phyloP scores from a whole-genome alignment of 2,113 vertebrate species.

The Struthio camelus region DNA sequence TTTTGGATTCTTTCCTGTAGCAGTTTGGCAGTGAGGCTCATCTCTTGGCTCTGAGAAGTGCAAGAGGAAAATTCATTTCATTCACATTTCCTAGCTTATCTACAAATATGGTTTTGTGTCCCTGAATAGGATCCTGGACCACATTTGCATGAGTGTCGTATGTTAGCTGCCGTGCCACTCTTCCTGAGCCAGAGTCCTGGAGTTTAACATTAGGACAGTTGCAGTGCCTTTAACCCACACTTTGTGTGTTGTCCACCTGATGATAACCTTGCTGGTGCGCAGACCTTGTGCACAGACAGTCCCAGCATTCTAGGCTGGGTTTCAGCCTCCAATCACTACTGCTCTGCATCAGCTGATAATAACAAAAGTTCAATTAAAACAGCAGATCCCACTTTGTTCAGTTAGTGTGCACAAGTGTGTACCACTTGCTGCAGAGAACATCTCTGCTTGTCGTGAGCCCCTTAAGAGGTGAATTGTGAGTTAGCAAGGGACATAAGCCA shows the following conservation, averaged over 20 bases:
- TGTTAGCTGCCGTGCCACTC: neutral
- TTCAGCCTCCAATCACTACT: neutral
- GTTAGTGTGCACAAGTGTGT: neutral
- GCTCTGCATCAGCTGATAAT: neutral
- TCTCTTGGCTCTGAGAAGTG: neutral
- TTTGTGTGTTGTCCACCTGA: neutral
- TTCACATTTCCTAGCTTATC: neutral
- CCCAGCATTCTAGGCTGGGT: accelerated
- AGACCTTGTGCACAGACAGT: neutral
- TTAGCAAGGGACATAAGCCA: no score
- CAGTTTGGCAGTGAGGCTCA: accelerated
- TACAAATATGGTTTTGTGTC: neutral
- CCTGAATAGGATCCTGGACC: neutral
- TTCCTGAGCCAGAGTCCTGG: neutral
- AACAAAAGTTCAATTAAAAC: neutral
- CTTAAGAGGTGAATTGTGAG: neutral
- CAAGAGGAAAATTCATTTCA: neutral
- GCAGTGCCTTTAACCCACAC: neutral
- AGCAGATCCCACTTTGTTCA: neutral
- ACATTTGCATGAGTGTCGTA: accelerated
- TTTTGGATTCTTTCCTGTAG: neutral
- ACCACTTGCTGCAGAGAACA: neutral
- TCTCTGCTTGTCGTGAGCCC: neutral
- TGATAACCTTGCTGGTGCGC: neutral
- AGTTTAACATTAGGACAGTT: neutral